A percentile compares a stretch with the other conserved stretches of the same genome.
phyloP scores from a whole-genome alignment of 2,113 vertebrate genomes.

The Delphinapterus leucas region DNA sequence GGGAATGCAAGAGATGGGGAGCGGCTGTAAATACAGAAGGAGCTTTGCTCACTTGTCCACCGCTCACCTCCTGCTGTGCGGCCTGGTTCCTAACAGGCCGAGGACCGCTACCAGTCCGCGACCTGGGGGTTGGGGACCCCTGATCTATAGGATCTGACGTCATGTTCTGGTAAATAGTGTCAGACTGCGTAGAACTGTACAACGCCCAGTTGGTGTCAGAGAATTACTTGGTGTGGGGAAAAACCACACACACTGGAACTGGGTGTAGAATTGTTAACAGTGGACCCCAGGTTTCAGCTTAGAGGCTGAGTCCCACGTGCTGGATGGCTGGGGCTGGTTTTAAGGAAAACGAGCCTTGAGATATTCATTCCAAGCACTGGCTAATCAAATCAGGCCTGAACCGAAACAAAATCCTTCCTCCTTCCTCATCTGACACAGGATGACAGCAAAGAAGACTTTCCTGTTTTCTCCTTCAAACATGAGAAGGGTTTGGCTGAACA shows the following conservation, averaged over 20 bases:
- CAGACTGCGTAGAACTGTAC: neutral
- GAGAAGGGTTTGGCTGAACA: neutral
- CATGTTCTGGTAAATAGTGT: neutral
- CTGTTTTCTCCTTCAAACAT: neutral
- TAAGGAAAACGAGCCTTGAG: no score
- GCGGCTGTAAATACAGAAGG: no score
- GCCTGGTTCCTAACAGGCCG: no score
- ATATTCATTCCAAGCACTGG: neutral
- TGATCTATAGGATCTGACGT: neutral
- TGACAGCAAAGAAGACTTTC: neutral
- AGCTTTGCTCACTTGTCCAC: no score
- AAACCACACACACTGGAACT: neutral
- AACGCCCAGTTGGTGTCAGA: neutral
- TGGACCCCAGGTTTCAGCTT: neutral
- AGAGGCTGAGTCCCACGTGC: neutral
- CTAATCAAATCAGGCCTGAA: neutral
- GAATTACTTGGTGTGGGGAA: neutral
- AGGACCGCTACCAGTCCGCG: fast-evolving
- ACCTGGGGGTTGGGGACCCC: no score
- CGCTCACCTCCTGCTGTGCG: no score
- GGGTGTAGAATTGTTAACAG: neutral
- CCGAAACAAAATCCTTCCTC: neutral
- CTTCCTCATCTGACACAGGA: neutral
- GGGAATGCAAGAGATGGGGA: no score
- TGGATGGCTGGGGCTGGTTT: no score